phyloP scores from a whole-genome alignment of 2,113 vertebrate genomes.

The pig (Sus scrofa) region DNA sequence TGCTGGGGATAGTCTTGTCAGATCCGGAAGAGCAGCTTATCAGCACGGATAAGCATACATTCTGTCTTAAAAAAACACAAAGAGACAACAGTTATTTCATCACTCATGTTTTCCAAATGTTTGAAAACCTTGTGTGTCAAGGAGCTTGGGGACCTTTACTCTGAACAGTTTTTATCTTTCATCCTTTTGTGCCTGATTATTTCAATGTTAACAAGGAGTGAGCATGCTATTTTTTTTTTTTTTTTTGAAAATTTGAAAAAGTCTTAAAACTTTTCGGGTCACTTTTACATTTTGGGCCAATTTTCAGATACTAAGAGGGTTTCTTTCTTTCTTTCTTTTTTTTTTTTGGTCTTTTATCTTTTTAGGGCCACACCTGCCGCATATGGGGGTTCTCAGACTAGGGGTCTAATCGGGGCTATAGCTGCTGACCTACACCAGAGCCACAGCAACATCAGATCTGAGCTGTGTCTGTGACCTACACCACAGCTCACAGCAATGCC shows the following conservation, averaged over 20 bases:
- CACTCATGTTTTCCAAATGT: constrained; percentile 36
- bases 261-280: constrained; percentile 41
- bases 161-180: constrained; percentile 29
- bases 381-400: no score
- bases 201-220: constrained; percentile 14
- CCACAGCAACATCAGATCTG: no score
- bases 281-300: constrained; percentile 20
- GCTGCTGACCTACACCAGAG: no score
- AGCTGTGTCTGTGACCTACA: no score
- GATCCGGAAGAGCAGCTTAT: constrained; percentile 20
- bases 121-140: constrained; percentile 31
- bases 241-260: neutral
- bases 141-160: neutral
- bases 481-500: no score
- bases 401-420: no score
- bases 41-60: neutral
- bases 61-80: neutral
- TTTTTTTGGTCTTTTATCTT: no score
- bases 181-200: constrained; percentile 16
- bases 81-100: constrained; percentile 11
- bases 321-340: no score
- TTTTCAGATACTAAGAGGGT: neutral
- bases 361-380: no score
- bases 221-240: neutral
- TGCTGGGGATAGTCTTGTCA: neutral